Percentiles rank a stretch among this genome's conserved stretches.
Evolutionary conservation across 1,140 invertebrate species (phyloP).

Genomic region (Danaus melanippus): DNA sequence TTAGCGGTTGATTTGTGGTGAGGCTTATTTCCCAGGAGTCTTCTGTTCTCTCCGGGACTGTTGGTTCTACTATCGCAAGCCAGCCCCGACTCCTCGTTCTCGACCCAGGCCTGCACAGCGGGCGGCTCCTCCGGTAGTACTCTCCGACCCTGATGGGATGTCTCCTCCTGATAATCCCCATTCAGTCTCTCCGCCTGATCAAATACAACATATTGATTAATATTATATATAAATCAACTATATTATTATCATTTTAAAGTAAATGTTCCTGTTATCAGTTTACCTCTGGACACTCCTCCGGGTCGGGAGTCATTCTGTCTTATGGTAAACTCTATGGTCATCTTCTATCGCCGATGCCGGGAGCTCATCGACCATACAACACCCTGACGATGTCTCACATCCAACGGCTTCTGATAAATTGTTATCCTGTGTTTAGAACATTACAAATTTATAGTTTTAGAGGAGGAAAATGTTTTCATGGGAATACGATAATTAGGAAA

Average conservation of each 20-base stretch:
- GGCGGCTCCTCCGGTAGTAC: slow-evolving; percentile 34
- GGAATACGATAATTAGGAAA: slow-evolving; percentile 20
- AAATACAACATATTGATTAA: not conserved
- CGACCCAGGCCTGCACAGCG: slow-evolving; percentile 40
- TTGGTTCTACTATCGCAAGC: slow-evolving; percentile 32
- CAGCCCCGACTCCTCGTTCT: slow-evolving; percentile 35
- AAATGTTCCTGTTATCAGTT: not conserved
- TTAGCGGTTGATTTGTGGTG: slow-evolving; percentile 26
- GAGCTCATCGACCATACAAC: slow-evolving; percentile 16
- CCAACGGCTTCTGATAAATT: slow-evolving; percentile 11
- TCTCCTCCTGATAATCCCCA: slow-evolving; percentile 26
- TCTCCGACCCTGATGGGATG: slow-evolving; percentile 37
- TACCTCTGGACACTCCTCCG: slow-evolving; percentile 39
- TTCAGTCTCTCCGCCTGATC: slow-evolving; percentile 29
- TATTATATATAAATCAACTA: not conserved
- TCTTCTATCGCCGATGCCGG: slow-evolving; percentile 22
- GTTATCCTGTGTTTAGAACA: too few relatives aligned
- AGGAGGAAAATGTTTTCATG: slow-evolving; percentile 21
- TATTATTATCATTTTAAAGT: not conserved
- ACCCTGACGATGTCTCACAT: slow-evolving; percentile 16
- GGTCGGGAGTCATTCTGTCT: slow-evolving; percentile 46
- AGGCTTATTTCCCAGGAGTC: slow-evolving; percentile 29
- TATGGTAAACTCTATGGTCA: slow-evolving; percentile 23
- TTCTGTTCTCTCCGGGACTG: slow-evolving; percentile 45
- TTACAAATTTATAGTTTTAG: slow-evolving; percentile 23